A percentile compares a stretch with the other conserved stretches of the same genome.
Evolutionary conservation across 2,888 invertebrate genomes (phyloP).

Genomic region (Caenorhabditis drosophilae): DNA sequence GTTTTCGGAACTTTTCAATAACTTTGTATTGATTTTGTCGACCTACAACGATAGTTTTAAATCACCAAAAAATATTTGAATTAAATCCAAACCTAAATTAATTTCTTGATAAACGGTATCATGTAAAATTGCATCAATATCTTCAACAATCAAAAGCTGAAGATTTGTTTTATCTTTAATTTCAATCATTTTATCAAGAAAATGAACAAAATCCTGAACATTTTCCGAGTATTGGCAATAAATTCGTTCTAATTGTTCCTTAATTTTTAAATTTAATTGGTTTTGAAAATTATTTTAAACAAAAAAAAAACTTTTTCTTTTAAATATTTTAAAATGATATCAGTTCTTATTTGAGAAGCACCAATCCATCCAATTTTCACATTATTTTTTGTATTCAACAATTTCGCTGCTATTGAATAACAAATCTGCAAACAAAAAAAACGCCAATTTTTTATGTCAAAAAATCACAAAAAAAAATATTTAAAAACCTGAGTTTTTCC

Average conservation of each 20-base stretch:
- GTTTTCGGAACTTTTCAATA: conserved; percentile 5
- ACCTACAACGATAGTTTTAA: conserved; percentile 2
- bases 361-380: conserved; percentile 24
- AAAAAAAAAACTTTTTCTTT: not conserved
- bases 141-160: conserved; percentile 17
- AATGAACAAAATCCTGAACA: conserved; percentile 4
- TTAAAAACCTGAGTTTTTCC: conserved; percentile 48
- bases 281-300: not conserved
- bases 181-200: conserved; percentile 1
- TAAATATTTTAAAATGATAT: conserved; percentile 9
- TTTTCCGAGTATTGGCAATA: conserved; percentile 13
- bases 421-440: conserved; percentile 29
- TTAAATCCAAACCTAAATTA: not conserved
- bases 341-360: conserved; percentile 19
- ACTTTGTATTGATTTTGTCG: conserved; percentile 9
- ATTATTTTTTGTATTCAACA: conserved; percentile 12
- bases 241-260: conserved; percentile 10
- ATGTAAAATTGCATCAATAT: conserved; percentile 29
- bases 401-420: conserved; percentile 38
- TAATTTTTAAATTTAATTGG: too few species aligned
- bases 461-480: not conserved
- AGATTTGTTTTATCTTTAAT: conserved; percentile 1
- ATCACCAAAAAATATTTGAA: not conserved
- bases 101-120: conserved; percentile 18
- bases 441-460: not conserved